Base-by-base conservation (phyloP, 2,797 vertebrate species). In the Trachops cirrhosus region DNA sequence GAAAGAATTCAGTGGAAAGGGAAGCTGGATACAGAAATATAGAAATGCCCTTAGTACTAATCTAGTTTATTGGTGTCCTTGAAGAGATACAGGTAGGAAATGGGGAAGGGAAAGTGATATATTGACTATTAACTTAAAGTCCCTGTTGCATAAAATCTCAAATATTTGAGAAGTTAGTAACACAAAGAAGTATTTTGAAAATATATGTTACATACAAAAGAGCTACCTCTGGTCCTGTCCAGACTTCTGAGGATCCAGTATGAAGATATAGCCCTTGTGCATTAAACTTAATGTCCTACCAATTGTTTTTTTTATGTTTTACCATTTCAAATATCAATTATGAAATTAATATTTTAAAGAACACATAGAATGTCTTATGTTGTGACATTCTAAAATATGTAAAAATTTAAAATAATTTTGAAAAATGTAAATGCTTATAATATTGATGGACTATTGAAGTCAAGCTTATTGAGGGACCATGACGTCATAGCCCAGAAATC, bases 1-100 rank as follows among this genome's bases (percentile, higher is more conserved):
- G 34, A 96, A 86, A 97, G 34, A 52, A 80, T 96, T 92, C 54
- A 89, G 4, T 92, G 82, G 85, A 96, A 96, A 87, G 9, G 19
- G 59, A 90, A 93, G 6, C 11, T 93, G 59, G 93, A 91, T 71
- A n/a, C 34, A 57, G 37, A 93, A 88, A 62, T 5, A 50, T 67
- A 89, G 34, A 96, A 94, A 80, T 95, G 32, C 29, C 50, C 46
- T 34, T 46, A 68, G 7, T 84, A 70, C 18, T 80, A 92, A 54
- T 39, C 11, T 59, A 57, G 12, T 46, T 57, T 86, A 73, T n/a
- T 46, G 39, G 9, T 77, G 50, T 74, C 91, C 86, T 96, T 93
- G 84, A 94, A 86, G 39, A 57, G 5, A 59, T 46, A 57, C 8
- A 86, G 6, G 37, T 57, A 73, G 41, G n/a, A 93, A 92, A 50